Base-by-base conservation (phyloP, 2,113 vertebrate genomes). In the Lagopus muta region DNA sequence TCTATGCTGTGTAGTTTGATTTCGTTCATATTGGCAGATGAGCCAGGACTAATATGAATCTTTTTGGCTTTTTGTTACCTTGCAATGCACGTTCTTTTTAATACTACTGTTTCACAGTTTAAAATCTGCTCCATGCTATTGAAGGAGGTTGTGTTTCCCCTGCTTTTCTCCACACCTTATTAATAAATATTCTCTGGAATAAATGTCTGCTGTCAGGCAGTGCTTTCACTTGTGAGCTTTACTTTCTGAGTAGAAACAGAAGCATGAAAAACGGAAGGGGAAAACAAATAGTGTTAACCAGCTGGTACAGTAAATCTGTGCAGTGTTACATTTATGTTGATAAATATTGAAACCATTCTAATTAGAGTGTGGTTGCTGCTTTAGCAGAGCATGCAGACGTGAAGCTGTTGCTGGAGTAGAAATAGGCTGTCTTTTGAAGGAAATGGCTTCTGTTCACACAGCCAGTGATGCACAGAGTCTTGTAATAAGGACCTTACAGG, bases 241-340 rank as follows among this genome's bases (percentile, higher is more conserved):
- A 92, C 94, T 95, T 95, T 81, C 42, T 78, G 34, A 72, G 77
- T 42, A 38, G 90, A 93, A 91, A 72, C 87, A 90, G 81, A 88
- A 87, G 95, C 97, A 96, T 96, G 95, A 94, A 93, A 94, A 97
- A 95, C 96, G 86, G 92, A 95, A 93, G 93, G 92, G 81, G 91
- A 92, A 96, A 94, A 92, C 92, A 96, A 96, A 96, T 92, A 95
- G 91, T 95, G 96, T 97, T 94, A 96, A 96, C 96, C 95, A 92
- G 91, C 95, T 94, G 97, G 95, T 94, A 94, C 96, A 97, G 95
- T 96, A 95, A 96, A 96, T 95, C 96, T 96, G 96, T 96, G 95
- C 93, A 84, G 91, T 93, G 88, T 91, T 96, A 80, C 86, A 88
- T 97, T 96, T 82, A 96, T 95, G 90, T 95, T 91, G 92, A 96